Conservation (phyloP, 2,888 invertebrate genomes). For the Dasypolia templi region DNA sequence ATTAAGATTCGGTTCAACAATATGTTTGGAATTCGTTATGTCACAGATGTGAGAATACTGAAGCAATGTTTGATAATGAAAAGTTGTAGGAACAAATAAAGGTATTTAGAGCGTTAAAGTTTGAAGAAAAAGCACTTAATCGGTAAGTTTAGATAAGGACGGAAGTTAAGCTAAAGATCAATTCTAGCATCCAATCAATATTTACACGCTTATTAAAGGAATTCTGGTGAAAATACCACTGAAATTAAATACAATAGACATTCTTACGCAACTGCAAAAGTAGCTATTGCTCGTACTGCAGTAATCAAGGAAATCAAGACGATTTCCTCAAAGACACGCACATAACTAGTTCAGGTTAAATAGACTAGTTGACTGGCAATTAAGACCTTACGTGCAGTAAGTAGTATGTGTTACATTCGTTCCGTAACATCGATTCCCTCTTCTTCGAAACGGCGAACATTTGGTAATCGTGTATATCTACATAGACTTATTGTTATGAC, state of each 20-base stretch:
- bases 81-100: background rate
- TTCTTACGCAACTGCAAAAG: slow-evolving; percentile 19
- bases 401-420: slow-evolving; percentile 85
- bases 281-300: slow-evolving; percentile 20
- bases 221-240: background rate
- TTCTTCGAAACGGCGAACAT: slow-evolving; percentile 68
- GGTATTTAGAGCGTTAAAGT: background rate
- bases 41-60: slow-evolving; percentile 30
- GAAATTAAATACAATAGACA: slow-evolving; percentile 25
- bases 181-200: background rate
- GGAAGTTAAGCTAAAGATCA: background rate
- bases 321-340: slow-evolving; percentile 62
- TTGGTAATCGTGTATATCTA: slow-evolving; percentile 70
- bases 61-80: slow-evolving; percentile 20
- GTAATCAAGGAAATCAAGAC: slow-evolving; percentile 61
- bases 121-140: background rate
- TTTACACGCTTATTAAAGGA: background rate
- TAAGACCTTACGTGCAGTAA: slow-evolving; percentile 74
- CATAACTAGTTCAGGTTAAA: slow-evolving; percentile 64
- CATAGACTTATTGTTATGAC: slow-evolving; percentile 44
- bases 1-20: too few species aligned
- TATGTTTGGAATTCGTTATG: slow-evolving; percentile 37
- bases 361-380: slow-evolving; percentile 67
- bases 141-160: background rate
- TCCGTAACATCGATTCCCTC: slow-evolving; percentile 84